These are phyloP conservation scores for Meganola albula DNA, from an alignment of 2,888 invertebrate species.

Conservation along the genomic window DNA sequence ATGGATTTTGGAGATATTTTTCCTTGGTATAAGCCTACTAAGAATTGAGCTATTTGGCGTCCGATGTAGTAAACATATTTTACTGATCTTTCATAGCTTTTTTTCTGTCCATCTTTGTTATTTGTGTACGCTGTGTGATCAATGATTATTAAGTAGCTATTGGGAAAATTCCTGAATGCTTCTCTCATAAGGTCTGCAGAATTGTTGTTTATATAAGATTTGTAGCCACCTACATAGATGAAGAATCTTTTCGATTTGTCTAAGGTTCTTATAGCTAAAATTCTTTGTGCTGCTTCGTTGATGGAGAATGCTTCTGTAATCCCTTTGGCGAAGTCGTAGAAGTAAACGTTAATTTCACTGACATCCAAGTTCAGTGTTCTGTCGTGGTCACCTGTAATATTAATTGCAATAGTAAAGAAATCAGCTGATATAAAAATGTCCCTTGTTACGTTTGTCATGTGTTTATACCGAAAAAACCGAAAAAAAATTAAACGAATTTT, in stretches of 20 bases:
- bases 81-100: slow-evolving; percentile 62
- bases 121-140: slow-evolving; percentile 66
- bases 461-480: too few species aligned
- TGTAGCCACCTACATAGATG: slow-evolving; percentile 61
- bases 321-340: slow-evolving; percentile 50
- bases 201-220: slow-evolving; percentile 54
- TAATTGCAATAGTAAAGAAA: too few species aligned
- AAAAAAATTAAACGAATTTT: too few species aligned
- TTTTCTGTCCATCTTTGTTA: slow-evolving; percentile 46
- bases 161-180: slow-evolving; percentile 49
- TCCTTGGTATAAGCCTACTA: slow-evolving; percentile 38
- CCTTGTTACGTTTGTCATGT: too few species aligned
- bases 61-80: slow-evolving; percentile 62
- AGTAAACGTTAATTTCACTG: slow-evolving; percentile 50
- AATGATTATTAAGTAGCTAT: slow-evolving; percentile 62
- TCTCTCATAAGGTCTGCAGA: slow-evolving; percentile 53
- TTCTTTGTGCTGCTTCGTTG: slow-evolving; percentile 46
- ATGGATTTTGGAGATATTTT: slow-evolving; percentile 51
- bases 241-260: slow-evolving; percentile 50
- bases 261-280: slow-evolving; percentile 40
- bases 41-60: slow-evolving; percentile 49
- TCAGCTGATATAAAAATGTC: too few species aligned
- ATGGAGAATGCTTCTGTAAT: slow-evolving; percentile 41
- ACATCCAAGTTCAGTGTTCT: slow-evolving; percentile 48
- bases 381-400: slow-evolving; percentile 52